phyloP scores from a whole-genome alignment of 2,797 vertebrate species.

The Girardinus metallicus region DNA sequence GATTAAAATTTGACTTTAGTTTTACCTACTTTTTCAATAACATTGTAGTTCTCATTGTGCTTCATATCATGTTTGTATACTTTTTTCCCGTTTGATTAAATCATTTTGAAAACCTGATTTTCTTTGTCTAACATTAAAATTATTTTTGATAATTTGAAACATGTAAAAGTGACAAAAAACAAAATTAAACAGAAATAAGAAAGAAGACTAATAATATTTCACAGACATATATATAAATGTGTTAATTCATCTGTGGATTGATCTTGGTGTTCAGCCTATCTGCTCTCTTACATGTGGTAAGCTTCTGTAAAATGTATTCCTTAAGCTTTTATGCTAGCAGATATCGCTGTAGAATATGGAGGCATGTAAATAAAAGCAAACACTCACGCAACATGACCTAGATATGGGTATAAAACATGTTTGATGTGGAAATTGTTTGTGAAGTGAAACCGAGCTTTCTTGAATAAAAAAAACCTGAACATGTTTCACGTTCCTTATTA shows the following conservation, averaged over 20 bases:
- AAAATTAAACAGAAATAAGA: neutral
- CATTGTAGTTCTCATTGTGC: neutral
- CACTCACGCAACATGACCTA: constrained; percentile 3
- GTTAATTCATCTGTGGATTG: neutral
- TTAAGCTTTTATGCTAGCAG: neutral
- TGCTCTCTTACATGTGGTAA: neutral
- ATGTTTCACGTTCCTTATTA: neutral
- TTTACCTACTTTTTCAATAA: neutral
- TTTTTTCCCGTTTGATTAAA: neutral
- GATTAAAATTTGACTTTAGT: neutral
- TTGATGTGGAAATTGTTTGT: neutral
- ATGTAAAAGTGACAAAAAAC: neutral
- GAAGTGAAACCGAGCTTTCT: neutral
- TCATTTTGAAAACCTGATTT: neutral
- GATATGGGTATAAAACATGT: neutral
- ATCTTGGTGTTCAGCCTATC: neutral
- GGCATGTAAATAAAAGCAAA: neutral
- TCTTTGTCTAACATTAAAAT: neutral
- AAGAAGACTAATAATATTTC: neutral
- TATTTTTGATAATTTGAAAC: neutral
- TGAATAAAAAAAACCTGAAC: neutral
- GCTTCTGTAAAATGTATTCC: neutral
- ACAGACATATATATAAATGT: neutral
- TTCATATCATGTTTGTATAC: neutral
- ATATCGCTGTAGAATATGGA: neutral